phyloP scores from a whole-genome alignment of 2,113 vertebrate species.

The Podarcis muralis region DNA sequence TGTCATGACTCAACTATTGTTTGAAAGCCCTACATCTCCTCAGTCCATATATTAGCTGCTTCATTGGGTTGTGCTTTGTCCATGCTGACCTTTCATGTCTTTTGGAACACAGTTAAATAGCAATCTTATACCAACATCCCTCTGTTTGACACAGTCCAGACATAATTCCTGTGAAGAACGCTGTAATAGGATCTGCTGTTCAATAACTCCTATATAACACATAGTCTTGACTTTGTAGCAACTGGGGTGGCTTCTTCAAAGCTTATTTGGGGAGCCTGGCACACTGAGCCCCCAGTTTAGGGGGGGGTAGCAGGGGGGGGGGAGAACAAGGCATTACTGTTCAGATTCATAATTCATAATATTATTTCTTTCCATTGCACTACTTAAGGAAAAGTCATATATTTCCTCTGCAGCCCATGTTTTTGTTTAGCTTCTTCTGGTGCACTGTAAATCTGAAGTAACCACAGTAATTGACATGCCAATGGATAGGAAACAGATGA shows the following conservation, averaged over 20 bases:
- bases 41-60: conserved; percentile 46
- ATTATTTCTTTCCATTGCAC: not conserved
- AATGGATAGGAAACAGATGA: fast-evolving
- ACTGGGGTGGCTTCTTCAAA: not conserved
- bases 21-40: conserved; percentile 56
- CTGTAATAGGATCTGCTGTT: conserved; percentile 30
- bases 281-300: not conserved
- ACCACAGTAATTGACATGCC: fast-evolving
- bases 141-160: conserved; percentile 62
- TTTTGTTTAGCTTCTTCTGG: not conserved
- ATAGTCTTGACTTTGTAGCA: conserved; percentile 1
- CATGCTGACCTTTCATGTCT: conserved; percentile 59
- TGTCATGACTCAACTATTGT: conserved; percentile 39
- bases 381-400: conserved; percentile 34
- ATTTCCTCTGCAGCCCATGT: not conserved
- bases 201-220: not conserved
- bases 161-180: conserved; percentile 3
- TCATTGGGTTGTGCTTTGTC: conserved; percentile 56
- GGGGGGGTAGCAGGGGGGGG: not conserved
- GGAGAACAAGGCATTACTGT: fast-evolving
- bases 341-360: fast-evolving
- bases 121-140: conserved; percentile 66
- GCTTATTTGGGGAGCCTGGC: not conserved
- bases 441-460: not conserved
- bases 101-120: conserved; percentile 60